phyloP scores from a whole-genome alignment of 2,888 invertebrate species.

The Eupeodes luniger region DNA sequence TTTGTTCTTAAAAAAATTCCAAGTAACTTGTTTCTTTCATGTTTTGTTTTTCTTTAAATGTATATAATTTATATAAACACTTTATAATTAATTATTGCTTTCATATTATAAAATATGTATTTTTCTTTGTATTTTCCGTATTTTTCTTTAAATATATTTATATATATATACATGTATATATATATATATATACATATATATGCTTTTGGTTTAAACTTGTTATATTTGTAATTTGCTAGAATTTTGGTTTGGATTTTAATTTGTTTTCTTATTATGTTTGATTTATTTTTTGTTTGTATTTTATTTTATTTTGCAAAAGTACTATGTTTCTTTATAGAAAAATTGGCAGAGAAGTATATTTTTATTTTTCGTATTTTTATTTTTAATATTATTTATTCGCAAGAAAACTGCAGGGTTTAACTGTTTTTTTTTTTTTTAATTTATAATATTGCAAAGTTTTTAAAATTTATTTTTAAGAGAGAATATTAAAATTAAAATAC shows the following conservation, averaged over 20 bases:
- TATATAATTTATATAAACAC: constrained; percentile 67
- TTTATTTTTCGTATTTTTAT: constrained; percentile 77
- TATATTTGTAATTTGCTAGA: constrained; percentile 67
- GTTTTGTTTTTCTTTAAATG: constrained; percentile 39
- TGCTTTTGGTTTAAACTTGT: constrained; percentile 38
- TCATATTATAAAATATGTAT: constrained; percentile 74
- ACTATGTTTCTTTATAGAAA: constrained; percentile 63
- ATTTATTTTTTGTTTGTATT: constrained; percentile 19
- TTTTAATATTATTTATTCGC: constrained; percentile 79
- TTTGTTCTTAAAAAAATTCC: constrained; percentile 67
- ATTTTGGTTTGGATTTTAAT: constrained; percentile 35
- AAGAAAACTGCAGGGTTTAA: constrained; percentile 50
- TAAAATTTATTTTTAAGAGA: neutral
- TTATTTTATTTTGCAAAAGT: constrained; percentile 45
- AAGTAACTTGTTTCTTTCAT: constrained; percentile 42
- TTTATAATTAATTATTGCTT: constrained; percentile 76
- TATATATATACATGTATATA: neutral
- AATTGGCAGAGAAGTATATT: constrained; percentile 76
- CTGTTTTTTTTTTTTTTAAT: constrained; percentile 15
- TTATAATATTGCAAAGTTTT: constrained; percentile 21
- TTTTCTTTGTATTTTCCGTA: constrained; percentile 58
- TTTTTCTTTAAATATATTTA: neutral
- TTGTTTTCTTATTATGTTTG: constrained; percentile 34
- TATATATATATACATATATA: constrained; percentile 7
- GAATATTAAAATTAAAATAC: neutral